phyloP scores from a whole-genome alignment of 2,113 vertebrate genomes.

The Callipepla squamata region DNA sequence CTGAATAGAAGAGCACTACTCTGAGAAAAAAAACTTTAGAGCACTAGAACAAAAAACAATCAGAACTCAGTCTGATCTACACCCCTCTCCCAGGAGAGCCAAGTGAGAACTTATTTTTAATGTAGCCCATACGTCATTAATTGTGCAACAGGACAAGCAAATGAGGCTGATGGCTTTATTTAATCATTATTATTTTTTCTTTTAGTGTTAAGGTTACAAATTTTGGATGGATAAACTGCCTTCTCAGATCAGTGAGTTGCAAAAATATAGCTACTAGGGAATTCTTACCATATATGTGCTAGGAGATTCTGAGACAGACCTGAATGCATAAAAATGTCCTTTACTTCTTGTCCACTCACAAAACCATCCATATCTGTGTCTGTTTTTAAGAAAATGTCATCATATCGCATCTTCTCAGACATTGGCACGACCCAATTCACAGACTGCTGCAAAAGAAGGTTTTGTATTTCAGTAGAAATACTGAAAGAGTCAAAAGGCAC shows the following conservation, averaged over 20 bases:
- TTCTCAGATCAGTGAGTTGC: not conserved
- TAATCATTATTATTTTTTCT: not conserved
- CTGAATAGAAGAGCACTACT: not conserved
- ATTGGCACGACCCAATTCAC: slow-evolving; percentile 90
- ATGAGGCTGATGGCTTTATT: fast-evolving
- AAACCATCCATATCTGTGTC: slow-evolving; percentile 94
- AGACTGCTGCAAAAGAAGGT: slow-evolving; percentile 76
- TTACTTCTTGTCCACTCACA: slow-evolving; percentile 95
- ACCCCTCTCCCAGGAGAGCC: not conserved
- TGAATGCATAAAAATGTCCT: slow-evolving; percentile 98
- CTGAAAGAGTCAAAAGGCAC: not conserved
- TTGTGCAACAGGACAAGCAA: not conserved
- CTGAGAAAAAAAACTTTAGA: not conserved
- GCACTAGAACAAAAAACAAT: not conserved
- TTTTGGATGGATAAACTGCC: not conserved
- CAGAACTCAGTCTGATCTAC: not conserved
- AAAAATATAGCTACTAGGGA: not conserved
- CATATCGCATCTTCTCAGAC: slow-evolving; percentile 90
- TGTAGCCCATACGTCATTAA: not conserved
- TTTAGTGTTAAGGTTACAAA: not conserved
- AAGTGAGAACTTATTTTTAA: not conserved
- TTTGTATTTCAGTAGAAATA: not conserved
- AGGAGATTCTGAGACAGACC: slow-evolving; percentile 92
- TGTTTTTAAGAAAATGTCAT: slow-evolving; percentile 96
- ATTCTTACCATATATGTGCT: slow-evolving; percentile 93